Evolutionary conservation across 2,888 invertebrate genomes (phyloP).

Genomic region (Drosophila greeni): DNA sequence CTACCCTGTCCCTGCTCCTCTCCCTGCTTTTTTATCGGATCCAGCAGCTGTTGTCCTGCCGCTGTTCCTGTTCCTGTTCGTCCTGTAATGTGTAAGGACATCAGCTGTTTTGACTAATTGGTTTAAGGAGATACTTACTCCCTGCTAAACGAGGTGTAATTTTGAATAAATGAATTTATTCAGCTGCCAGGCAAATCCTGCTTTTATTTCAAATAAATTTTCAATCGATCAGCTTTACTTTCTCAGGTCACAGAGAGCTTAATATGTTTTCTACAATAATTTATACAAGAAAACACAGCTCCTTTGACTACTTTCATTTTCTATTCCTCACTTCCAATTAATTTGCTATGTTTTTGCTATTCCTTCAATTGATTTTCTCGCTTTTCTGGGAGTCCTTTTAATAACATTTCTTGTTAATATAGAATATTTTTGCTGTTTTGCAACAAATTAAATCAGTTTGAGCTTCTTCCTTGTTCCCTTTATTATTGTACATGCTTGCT

Average conservation of each 20-base stretch:
- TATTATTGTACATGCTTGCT: too few relatives aligned
- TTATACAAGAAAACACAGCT: too few relatives aligned
- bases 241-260: too few relatives aligned
- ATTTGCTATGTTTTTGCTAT: background rate
- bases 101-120: slow-evolving; percentile 23
- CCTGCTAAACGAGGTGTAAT: background rate
- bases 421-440: background rate
- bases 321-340: background rate
- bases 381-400: background rate
- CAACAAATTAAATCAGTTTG: background rate
- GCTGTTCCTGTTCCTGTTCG: slow-evolving; percentile 23
- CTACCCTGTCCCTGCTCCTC: background rate
- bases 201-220: too few relatives aligned
- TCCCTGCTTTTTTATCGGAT: background rate
- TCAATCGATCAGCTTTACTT: too few relatives aligned
- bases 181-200: too few relatives aligned
- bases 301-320: background rate
- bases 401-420: background rate
- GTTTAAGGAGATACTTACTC: background rate
- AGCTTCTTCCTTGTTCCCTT: background rate
- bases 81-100: slow-evolving; percentile 25
- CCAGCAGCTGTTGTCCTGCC: slow-evolving; percentile 13
- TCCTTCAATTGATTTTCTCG: background rate
- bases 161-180: background rate
- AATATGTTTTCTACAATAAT: too few relatives aligned